These are phyloP conservation scores for Onychorhynchus coronatus DNA, from an alignment of 2,113 vertebrate species.

Conservation along the genomic window DNA sequence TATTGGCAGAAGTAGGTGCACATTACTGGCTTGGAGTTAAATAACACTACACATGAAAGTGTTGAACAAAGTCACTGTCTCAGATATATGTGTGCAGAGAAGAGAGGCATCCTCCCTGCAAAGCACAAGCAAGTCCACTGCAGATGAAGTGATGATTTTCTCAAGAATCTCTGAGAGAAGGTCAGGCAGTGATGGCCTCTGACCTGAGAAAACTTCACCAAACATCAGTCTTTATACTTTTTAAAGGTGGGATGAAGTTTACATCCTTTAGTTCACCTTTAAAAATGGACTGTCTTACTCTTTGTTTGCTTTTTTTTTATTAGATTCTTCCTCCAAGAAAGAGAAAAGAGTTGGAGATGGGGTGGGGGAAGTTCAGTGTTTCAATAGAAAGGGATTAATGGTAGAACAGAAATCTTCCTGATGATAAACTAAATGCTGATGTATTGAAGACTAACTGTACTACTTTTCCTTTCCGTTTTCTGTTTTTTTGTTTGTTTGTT, in stretches of 20 bases:
- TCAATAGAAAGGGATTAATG: not conserved
- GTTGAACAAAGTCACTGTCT: not conserved
- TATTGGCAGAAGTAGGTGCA: not conserved
- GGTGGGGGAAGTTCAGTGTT: not conserved
- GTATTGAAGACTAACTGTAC: not conserved
- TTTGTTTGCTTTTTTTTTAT: not conserved
- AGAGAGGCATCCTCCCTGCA: not conserved
- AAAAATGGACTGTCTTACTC: not conserved
- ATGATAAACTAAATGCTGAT: not conserved
- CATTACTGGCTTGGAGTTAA: not conserved
- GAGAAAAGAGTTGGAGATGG: not conserved
- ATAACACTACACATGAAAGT: too few species aligned
- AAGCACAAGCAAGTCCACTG: not conserved
- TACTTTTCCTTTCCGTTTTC: not conserved
- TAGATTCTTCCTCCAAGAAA: not conserved
- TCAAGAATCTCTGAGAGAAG: not conserved
- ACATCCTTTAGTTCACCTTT: not conserved
- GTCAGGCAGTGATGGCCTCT: not conserved
- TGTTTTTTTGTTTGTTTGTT: not conserved
- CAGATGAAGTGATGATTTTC: not conserved
- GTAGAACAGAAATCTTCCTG: not conserved
- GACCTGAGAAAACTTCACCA: not conserved
- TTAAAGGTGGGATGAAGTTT: not conserved
- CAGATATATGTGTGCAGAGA: rapidly evolving
- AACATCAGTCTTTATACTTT: not conserved